Evolutionary conservation across 2,797 vertebrate genomes (phyloP).

Genomic region (Mormyrops attenuatus): DNA sequence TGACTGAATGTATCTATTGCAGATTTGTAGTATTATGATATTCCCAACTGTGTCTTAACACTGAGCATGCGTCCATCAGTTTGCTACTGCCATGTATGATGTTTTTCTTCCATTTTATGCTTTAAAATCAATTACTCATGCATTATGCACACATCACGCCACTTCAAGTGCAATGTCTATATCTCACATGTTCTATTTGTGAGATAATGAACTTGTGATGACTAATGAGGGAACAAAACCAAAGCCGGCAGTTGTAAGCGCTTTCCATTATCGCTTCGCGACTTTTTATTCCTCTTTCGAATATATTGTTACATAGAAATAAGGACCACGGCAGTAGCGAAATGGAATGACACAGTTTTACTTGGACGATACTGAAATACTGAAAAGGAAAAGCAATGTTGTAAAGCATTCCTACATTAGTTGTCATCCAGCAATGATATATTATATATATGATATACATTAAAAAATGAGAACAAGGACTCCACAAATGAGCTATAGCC

Average conservation of each 20-base stretch:
- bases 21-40: conserved; percentile 77
- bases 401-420: conserved; percentile 68
- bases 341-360: conserved; percentile 79
- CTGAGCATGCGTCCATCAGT: conserved; percentile 77
- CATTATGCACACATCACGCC: conserved; percentile 82
- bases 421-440: conserved; percentile 70
- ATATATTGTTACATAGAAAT: conserved; percentile 64
- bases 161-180: conserved; percentile 74
- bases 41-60: conserved; percentile 74
- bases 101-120: conserved; percentile 55
- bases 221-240: conserved; percentile 50
- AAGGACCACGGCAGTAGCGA: conserved; percentile 66
- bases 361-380: conserved; percentile 76
- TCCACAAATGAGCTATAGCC: conserved; percentile 63
- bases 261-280: conserved; percentile 26
- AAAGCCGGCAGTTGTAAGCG: conserved; percentile 62
- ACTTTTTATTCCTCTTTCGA: conserved; percentile 22
- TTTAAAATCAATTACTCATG: conserved; percentile 79
- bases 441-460: conserved; percentile 43
- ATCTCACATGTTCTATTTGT: conserved; percentile 61
- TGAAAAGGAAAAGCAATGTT: conserved; percentile 69
- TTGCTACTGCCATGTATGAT: conserved; percentile 75
- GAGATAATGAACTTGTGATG: conserved; percentile 72
- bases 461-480: conserved; percentile 47
- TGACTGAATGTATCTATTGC: conserved; percentile 83